Percentiles rank a stretch among this genome's conserved stretches.
phyloP scores from a whole-genome alignment of 2,113 vertebrate species.

The Chitala chitala region DNA sequence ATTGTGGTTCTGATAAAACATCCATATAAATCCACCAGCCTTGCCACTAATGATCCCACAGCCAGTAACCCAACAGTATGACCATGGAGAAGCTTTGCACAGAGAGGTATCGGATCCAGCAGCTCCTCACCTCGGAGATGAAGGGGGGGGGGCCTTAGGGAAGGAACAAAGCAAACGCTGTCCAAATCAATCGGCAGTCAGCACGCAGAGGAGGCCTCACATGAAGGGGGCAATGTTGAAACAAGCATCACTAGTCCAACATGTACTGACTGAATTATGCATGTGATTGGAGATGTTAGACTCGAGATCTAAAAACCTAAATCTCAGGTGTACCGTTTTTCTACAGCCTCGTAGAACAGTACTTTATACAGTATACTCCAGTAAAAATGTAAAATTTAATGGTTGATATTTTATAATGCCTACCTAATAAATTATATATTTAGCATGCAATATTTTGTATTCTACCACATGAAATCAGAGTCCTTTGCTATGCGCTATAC shows the following conservation, averaged over 20 bases:
- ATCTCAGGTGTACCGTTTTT: conserved; percentile 3
- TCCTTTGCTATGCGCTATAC: neutral
- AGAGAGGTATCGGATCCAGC: neutral
- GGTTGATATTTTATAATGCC: too few relatives aligned
- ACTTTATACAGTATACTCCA: conserved; percentile 7
- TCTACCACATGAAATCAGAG: neutral
- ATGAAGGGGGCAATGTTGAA: neutral
- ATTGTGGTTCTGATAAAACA: neutral
- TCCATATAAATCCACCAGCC: neutral
- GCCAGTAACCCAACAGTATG: conserved; percentile 4
- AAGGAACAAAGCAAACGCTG: neutral
- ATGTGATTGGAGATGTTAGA: conserved; percentile 7
- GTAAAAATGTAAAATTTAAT: neutral
- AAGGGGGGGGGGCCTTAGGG: too few relatives aligned
- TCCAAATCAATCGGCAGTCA: neutral
- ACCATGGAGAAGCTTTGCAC: neutral
- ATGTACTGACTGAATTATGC: conserved; percentile 10
- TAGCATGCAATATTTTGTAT: neutral
- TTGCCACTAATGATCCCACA: neutral
- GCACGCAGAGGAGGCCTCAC: neutral
- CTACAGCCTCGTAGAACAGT: neutral
- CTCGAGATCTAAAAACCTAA: neutral
- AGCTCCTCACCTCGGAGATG: neutral
- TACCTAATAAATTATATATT: neutral
- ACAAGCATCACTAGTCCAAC: neutral